Conservation (phyloP, 2,888 invertebrate species). For the Mythimna lalbum region DNA sequence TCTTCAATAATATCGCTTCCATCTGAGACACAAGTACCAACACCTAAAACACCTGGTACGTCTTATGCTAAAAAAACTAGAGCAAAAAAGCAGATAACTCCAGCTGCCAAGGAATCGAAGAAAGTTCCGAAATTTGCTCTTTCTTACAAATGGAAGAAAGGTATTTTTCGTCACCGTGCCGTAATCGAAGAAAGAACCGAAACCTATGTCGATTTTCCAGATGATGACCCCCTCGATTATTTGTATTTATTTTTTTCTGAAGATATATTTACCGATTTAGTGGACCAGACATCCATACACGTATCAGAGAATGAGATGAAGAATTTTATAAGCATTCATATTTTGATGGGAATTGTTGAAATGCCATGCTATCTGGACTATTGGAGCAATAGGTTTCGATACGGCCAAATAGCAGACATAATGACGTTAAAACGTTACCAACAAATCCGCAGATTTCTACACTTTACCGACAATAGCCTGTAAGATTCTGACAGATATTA, state of each 20-base stretch:
- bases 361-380: conserved; percentile 1
- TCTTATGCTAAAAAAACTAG: no score
- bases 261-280: not conserved
- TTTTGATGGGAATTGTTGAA: not conserved
- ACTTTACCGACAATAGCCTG: conserved; percentile 1
- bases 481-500: not conserved
- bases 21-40: no score
- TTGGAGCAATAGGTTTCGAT: not conserved
- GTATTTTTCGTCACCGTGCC: no score
- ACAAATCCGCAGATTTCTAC: not conserved
- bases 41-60: no score
- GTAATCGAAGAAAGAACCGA: no score
- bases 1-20: no score
- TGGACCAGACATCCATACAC: conserved; percentile 15
- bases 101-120: no score
- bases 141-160: no score
- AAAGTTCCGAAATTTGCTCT: no score
- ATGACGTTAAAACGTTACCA: conserved; percentile 5
- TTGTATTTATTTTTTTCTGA: not conserved
- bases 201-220: not conserved
- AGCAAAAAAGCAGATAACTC: not conserved
- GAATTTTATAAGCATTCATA: not conserved
- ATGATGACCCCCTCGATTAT: not conserved
- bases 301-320: not conserved
- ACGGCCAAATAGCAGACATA: not conserved